Percentiles rank a stretch among this genome's conserved stretches.
These are phyloP conservation scores for Ligdia adustata DNA, from an alignment of 2,888 invertebrate species.

Conservation along the genomic window DNA sequence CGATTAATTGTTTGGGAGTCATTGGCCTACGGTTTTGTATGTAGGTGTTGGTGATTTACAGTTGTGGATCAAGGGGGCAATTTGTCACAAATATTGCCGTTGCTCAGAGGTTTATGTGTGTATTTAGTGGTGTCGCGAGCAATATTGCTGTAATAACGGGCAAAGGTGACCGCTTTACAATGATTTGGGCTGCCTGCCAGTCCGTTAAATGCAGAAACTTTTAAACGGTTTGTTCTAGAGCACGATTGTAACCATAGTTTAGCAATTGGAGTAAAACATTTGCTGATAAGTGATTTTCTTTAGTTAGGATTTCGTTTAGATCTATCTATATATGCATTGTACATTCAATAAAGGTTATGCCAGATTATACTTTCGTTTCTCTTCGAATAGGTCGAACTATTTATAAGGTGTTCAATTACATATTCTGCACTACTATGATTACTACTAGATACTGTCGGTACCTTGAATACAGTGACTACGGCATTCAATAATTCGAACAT, in stretches of 20 bases:
- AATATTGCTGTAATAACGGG: conserved; percentile 3
- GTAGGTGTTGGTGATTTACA: conserved; percentile 3
- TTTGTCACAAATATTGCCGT: conserved; percentile 1
- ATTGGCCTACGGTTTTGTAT: not conserved
- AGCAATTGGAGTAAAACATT: not conserved
- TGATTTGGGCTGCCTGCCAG: conserved; percentile 19
- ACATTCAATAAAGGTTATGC: too few species aligned
- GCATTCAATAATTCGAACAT: too few species aligned
- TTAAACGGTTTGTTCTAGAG: conserved; percentile 4
- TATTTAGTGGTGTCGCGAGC: not conserved
- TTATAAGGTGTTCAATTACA: not conserved
- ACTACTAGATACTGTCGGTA: too few species aligned
- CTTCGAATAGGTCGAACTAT: too few species aligned
- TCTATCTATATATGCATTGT: too few species aligned
- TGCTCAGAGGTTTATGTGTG: conserved; percentile 1
- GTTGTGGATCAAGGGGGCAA: conserved; percentile 1
- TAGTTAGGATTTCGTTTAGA: too few species aligned
- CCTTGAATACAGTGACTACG: too few species aligned
- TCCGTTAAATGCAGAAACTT: conserved; percentile 6
- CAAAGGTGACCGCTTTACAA: conserved; percentile 15
- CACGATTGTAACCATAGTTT: not conserved
- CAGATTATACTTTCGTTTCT: too few species aligned
- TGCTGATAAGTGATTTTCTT: too few species aligned
- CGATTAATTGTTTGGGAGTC: conserved; percentile 1
- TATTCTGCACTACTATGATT: not conserved